Evolutionary conservation across 2,888 invertebrate species (phyloP), one percentile per base, ranked within the genome.

Genomic region (Thera britannica): DNA sequence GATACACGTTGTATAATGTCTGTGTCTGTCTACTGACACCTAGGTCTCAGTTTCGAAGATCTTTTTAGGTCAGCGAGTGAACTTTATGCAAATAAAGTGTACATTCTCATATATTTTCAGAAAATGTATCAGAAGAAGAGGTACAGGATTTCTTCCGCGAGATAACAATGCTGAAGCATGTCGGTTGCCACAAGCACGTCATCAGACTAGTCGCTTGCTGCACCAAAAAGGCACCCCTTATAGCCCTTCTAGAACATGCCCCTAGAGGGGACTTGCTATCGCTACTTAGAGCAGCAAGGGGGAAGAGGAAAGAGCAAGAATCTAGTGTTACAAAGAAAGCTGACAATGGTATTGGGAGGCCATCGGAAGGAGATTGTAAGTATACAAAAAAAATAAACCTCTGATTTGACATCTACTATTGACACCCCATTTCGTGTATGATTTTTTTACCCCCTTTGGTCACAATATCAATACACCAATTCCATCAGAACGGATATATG

Each of bases 241-340:
- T 96, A 70, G 96, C 97, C 73, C 90, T 98, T 7, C 94, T 98
- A 87, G 97, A 98, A 82, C 97, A 96, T 80, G 96, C 97, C 9
- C 96, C 97, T 0, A 95, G 96, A 72, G 97, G 97, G 0, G 97
- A 97, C 81, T 90, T 98, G 65, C 95, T 96, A 59, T 90, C 94
- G 0, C 94, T 96, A 72, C 88, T 97, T 35, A 80, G 94, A 60
- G 87, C 94, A 2, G 92, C 96, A 3, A 83, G 94, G 58, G 89
- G 89, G 0, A 83, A 79, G n/a, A 74, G 89, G 34, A 84, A 83
- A 46, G 75, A 81, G 6, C 78, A 83, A 9, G 78, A 72, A 6
- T 83, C 83, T 93, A 95, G 61, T 93, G 95, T 82, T 77, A 96
- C 69, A 83, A 94, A 75, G 80, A 89, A 74, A 88, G 83, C 90